phyloP scores from a whole-genome alignment of 2,113 vertebrate genomes.

The Chaenocephalus aceratus region DNA sequence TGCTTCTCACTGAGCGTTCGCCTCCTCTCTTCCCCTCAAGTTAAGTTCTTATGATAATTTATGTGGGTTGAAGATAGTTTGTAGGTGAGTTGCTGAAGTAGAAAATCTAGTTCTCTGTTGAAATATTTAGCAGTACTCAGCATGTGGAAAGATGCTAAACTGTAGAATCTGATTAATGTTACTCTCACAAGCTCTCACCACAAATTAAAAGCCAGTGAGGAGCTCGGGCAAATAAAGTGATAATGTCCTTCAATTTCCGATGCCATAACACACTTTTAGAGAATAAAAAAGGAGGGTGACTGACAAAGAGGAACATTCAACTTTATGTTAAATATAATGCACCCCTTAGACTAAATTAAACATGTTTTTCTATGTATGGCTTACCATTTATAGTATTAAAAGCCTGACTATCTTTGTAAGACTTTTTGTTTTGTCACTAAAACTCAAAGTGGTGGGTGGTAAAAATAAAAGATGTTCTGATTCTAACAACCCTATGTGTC shows the following conservation, averaged over 20 bases:
- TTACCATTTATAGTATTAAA: neutral
- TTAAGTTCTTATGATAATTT: slow-evolving; percentile 47
- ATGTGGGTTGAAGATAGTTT: slow-evolving; percentile 48
- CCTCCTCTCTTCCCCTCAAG: slow-evolving; percentile 7
- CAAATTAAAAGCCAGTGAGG: neutral
- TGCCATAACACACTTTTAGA: neutral
- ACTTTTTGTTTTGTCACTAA: neutral
- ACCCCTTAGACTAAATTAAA: neutral
- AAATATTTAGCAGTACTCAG: slow-evolving; percentile 69
- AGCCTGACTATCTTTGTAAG: slow-evolving; percentile 9
- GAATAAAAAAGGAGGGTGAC: neutral
- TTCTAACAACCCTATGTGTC: neutral
- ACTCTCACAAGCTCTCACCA: slow-evolving; percentile 29
- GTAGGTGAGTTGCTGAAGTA: slow-evolving; percentile 49
- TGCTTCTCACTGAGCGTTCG: slow-evolving; percentile 20
- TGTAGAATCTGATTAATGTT: slow-evolving; percentile 35
- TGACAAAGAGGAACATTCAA: neutral
- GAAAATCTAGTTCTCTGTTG: slow-evolving; percentile 66
- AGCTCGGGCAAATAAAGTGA: neutral
- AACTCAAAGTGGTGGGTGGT: neutral
- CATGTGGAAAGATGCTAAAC: slow-evolving; percentile 19
- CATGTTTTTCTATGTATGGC: neutral
- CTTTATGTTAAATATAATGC: neutral
- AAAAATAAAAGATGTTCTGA: slow-evolving; percentile 26
- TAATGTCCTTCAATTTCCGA: slow-evolving; percentile 1